Evolutionary conservation across 2,888 invertebrate species (phyloP), one percentile per base, ranked within the genome.

Genomic region (Slavum lentiscoides): DNA sequence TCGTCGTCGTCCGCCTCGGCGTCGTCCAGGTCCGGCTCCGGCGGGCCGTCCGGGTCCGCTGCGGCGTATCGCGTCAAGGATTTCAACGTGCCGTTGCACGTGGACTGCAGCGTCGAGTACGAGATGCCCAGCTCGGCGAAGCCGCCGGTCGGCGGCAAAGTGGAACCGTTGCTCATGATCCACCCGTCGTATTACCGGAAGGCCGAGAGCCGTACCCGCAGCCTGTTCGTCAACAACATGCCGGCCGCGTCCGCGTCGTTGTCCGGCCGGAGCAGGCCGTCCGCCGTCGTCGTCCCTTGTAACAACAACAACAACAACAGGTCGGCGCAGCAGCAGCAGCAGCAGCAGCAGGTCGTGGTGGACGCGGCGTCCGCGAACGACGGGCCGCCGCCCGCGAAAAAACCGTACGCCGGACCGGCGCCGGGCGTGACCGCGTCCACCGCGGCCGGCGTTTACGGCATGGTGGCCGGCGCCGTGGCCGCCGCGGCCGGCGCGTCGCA

Each of bases 51-150:
- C 39, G 73, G 62, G 37, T 30, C 81, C 62, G 43, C 30, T 59
- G 43, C 9, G 43, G 72, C 64, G 30, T 64, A 76, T 69, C 81
- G 72, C 66, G 84, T 90, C 87, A 94, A 93, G 89, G 94, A 94
- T 88, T 94, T 93, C 88, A 92, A 92, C 87, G 91, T 93, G 88
- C 94, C 94, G 86, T 89, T 94, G 87, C 94, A 94, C 89, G 94
- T 94, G 87, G 94, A 94, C 88, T 94, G 94, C 89, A 94, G 94
- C 89, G 94, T 94, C 85, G 94, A 94, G 88, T 94, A 94, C 90
- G 94, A 94, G 89, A 89, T 94, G 87, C 94, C 94, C 86, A 94
- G 94, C 87, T 93, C 93, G 88, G 93, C 94, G 84, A 94, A 94
- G 88, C 94, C 94, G 85, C 94, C 94, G 85, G 92, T 92, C 86